phyloP scores from a whole-genome alignment of 1,140 invertebrate genomes.

The Capitella teleta region DNA sequence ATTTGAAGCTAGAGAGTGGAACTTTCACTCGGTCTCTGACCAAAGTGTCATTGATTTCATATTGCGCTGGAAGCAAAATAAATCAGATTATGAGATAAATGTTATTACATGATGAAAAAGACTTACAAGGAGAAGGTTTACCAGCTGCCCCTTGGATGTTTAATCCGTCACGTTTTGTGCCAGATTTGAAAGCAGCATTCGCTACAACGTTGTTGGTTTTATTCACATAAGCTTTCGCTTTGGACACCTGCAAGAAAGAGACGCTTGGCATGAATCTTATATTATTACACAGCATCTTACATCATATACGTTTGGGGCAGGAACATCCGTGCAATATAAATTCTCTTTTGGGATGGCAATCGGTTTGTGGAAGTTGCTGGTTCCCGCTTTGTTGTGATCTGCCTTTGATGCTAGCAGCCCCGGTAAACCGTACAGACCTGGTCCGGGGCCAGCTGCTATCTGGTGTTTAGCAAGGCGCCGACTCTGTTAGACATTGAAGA shows the following conservation, averaged over 20 bases:
- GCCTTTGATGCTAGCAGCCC: constrained; percentile 19
- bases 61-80: constrained; percentile 34
- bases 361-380: constrained; percentile 29
- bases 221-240: no score
- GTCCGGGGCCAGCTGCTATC: constrained; percentile 22
- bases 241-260: no score
- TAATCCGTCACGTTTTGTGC: no score
- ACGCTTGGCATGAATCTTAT: no score
- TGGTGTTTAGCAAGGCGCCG: not conserved
- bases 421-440: constrained; percentile 30
- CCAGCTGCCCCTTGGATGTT: no score
- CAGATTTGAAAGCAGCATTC: no score
- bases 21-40: constrained; percentile 26
- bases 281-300: constrained; percentile 17
- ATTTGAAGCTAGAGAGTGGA: constrained; percentile 35
- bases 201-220: no score
- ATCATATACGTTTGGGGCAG: constrained; percentile 34
- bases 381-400: constrained; percentile 28
- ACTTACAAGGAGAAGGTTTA: no score
- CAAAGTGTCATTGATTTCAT: constrained; percentile 27
- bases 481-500: no score
- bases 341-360: constrained; percentile 21
- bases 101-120: no score
- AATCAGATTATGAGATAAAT: no score
- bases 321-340: constrained; percentile 19